These are phyloP conservation scores for Venusia cambrica DNA, from an alignment of 2,888 invertebrate species.

Conservation along the genomic window DNA sequence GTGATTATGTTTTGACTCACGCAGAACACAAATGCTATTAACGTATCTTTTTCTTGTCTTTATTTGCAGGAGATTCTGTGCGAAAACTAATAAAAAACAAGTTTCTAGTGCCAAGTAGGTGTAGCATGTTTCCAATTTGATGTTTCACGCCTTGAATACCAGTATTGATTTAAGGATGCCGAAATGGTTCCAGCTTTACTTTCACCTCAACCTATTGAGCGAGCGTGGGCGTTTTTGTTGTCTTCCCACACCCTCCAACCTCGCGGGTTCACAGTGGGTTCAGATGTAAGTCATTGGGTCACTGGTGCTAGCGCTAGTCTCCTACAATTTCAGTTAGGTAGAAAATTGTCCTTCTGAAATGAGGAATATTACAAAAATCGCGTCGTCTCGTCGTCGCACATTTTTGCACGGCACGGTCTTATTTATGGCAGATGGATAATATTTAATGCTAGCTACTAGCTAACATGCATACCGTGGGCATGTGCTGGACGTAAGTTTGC, in stretches of 20 bases:
- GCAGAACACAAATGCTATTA: too few species aligned
- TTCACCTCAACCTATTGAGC: conserved; percentile 33
- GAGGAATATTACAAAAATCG: neutral
- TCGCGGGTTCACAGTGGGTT: conserved; percentile 42
- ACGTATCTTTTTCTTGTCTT: too few species aligned
- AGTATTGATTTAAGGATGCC: conserved; percentile 37
- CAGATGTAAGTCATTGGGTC: conserved; percentile 48
- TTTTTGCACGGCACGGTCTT: conserved; percentile 1
- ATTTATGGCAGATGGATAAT: conserved; percentile 3
- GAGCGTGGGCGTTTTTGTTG: conserved; percentile 39
- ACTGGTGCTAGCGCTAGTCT: conserved; percentile 30
- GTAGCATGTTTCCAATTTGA: conserved; percentile 1
- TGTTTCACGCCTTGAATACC: conserved; percentile 12
- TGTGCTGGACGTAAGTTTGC: too few species aligned
- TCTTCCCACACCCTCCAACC: conserved; percentile 43
- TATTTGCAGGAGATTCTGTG: too few species aligned
- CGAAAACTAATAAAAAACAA: conserved; percentile 1
- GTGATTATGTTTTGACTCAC: too few species aligned
- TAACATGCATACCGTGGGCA: too few species aligned
- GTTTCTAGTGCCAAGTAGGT: too few species aligned
- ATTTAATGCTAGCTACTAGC: neutral
- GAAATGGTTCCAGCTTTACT: conserved; percentile 18
- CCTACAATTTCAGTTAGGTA: conserved; percentile 2
- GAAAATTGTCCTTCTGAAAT: conserved; percentile 1
- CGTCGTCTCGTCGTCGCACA: neutral